Evolutionary conservation across 2,797 vertebrate species (phyloP).

Genomic region (Lepidocolaptes lacrymiger): DNA sequence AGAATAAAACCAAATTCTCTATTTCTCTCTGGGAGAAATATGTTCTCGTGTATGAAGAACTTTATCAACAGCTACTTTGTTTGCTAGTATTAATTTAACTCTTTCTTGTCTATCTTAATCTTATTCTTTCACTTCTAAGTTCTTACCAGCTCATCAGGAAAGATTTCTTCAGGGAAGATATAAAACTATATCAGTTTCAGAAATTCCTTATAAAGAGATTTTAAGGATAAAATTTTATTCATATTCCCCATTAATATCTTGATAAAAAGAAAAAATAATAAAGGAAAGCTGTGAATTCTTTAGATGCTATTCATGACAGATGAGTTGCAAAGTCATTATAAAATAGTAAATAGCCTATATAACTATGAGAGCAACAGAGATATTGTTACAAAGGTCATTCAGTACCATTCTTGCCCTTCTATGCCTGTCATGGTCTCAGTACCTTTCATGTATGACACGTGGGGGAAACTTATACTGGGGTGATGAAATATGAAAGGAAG

Average conservation of each 20-base stretch:
- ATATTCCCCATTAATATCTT: neutral
- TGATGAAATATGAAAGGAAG: neutral
- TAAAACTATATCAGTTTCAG: neutral
- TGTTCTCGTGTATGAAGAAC: rapidly evolving
- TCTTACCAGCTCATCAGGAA: neutral
- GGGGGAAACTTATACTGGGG: neutral
- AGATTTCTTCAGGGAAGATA: neutral
- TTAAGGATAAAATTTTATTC: neutral
- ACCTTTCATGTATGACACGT: neutral
- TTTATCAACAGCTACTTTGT: neutral
- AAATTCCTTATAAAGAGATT: neutral
- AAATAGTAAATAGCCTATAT: neutral
- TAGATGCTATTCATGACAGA: neutral
- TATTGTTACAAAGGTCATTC: neutral
- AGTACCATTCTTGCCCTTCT: neutral
- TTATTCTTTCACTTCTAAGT: neutral
- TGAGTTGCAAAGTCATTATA: neutral
- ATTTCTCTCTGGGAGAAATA: neutral
- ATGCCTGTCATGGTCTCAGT: neutral
- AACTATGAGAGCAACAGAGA: neutral
- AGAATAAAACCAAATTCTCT: neutral
- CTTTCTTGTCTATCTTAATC: neutral
- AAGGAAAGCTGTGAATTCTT: neutral
- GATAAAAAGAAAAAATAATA: neutral
- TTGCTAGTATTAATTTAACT: neutral